Evolutionary conservation across 2,888 invertebrate genomes (phyloP), one percentile per base, ranked within the genome.

Genomic region (Drosophila austrosaltans): DNA sequence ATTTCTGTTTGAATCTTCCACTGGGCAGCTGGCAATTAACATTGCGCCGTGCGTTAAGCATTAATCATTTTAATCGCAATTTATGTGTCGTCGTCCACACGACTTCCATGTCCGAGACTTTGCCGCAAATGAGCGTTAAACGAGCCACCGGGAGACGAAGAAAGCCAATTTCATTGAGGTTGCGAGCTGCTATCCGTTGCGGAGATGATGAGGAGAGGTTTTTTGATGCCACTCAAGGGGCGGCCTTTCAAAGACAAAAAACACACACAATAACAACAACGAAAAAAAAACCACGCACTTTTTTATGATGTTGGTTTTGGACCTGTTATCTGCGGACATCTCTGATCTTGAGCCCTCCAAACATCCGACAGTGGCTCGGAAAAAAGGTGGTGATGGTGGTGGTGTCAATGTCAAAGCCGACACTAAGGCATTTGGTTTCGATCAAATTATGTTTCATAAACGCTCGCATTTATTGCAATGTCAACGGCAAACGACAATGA

Each of bases 61-160:
- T 90, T 90, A 90, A 90, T 91, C 90, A 91, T 90, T 91, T 90
- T 90, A 90, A 90, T 90, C 90, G 90, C 90, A 90, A 90, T 90
- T 91, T 88, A 87, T 84, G 82, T 90, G 90, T 89, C 89, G 77
- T 77, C 77, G 77, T 48, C 48, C 48, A 48, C 48, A 71, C 81
- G 79, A 79, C 84, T 79, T 88, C 88, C 75, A 68, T 69, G 48
- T 79, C 58, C 85, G 72, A 87, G 86, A 10, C 82, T 87, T 75
- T 77, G 75, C 83, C 82, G 78, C 82, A 91, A 91, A 89, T 90
- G 90, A 90, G 86, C 81, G 73, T 81, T 90, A 90, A 91, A 88
- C 85, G 88, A 75, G 83, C 84, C 71, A 48, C 61, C 71, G 67
- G 61, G 62, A 72, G 58, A 39, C 66, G 71, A 54, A 66, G 25